Evolutionary conservation across 1,140 invertebrate species (phyloP).

Genomic region (Colletes latitarsis): DNA sequence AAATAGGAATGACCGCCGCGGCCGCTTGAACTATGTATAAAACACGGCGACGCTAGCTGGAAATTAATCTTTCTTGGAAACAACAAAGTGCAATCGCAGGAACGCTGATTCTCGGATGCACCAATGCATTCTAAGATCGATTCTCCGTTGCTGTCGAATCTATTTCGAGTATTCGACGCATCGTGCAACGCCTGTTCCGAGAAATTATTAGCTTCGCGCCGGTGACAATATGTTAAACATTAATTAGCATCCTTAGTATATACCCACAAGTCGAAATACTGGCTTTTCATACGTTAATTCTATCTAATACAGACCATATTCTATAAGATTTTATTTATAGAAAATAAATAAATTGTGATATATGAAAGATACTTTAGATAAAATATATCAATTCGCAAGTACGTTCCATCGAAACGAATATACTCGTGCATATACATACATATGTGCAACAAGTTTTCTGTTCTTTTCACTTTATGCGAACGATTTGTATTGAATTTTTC

Average conservation of each 20-base stretch:
- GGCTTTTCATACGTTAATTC: too few species aligned
- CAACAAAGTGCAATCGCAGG: slow-evolving; percentile 10
- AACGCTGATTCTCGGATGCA: background rate
- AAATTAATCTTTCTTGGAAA: slow-evolving; percentile 28
- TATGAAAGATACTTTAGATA: too few species aligned
- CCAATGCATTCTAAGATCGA: background rate
- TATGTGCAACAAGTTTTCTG: too few species aligned
- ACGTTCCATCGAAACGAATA: background rate
- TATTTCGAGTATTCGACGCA: background rate
- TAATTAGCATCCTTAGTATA: too few species aligned
- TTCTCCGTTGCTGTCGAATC: background rate
- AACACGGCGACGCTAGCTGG: background rate
- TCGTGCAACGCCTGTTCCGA: background rate
- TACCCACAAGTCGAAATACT: too few species aligned
- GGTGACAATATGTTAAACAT: too few species aligned
- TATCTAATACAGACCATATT: too few species aligned
- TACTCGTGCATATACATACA: background rate
- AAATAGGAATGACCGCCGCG: slow-evolving; percentile 32
- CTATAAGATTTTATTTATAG: too few species aligned
- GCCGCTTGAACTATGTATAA: slow-evolving; percentile 43
- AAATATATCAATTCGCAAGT: background rate
- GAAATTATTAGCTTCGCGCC: background rate
- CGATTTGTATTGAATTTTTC: background rate
- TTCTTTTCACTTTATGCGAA: background rate
- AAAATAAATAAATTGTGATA: too few species aligned